Conservation (phyloP, 2,888 invertebrate genomes). For the Bimastos eiseni region DNA sequence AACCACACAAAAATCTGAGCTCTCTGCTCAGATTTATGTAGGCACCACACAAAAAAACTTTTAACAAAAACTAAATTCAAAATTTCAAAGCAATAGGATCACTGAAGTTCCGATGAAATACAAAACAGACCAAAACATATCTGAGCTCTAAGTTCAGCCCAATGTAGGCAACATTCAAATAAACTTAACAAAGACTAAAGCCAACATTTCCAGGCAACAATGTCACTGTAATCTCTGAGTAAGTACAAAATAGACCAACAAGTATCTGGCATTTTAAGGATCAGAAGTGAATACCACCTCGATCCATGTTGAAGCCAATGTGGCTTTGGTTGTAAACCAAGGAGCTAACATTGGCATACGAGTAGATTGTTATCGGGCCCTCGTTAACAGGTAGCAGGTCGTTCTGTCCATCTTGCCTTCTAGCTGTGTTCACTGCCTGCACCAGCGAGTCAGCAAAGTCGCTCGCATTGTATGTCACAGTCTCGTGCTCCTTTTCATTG, state of each 20-base stretch:
- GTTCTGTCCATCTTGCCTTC: not conserved
- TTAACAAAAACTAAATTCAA: not conserved
- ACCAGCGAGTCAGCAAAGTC: constrained; percentile 61
- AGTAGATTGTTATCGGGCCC: constrained; percentile 73
- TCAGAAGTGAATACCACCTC: constrained; percentile 76
- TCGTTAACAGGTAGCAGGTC: constrained; percentile 45
- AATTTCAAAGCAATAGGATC: not conserved
- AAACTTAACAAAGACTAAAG: not conserved
- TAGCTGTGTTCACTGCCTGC: not conserved
- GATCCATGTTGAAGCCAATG: constrained; percentile 83
- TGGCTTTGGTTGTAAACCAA: constrained; percentile 78
- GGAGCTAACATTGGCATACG: constrained; percentile 80
- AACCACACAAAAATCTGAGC: not conserved
- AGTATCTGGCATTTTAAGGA: not conserved
- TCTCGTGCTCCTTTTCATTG: constrained; percentile 59
- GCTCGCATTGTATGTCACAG: constrained; percentile 61
- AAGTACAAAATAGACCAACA: not conserved
- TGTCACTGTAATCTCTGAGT: not conserved
- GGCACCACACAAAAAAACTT: not conserved
- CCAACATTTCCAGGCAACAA: not conserved
- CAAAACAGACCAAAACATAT: not conserved
- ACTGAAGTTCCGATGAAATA: not conserved
- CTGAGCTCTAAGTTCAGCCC: not conserved
- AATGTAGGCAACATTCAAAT: not conserved
- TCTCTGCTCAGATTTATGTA: not conserved